Base-by-base conservation (phyloP, 2,797 vertebrate genomes). In the Typhlichthys subterraneus region DNA sequence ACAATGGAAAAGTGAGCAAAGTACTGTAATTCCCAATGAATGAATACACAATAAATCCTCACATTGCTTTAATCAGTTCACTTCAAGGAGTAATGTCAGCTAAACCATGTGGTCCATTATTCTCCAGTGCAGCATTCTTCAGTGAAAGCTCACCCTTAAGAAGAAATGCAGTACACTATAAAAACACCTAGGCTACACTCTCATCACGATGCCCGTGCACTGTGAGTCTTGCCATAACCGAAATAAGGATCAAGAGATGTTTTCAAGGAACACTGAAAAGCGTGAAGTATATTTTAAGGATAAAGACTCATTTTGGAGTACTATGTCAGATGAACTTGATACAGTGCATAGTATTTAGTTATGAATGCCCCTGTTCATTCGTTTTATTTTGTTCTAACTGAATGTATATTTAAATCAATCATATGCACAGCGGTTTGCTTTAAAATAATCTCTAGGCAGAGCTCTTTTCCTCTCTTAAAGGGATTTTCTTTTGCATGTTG, bases 51-150 rank as follows among this genome's bases (percentile, higher is more conserved):
- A 53, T 49, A 48, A 71, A 53, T 70, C 54, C 47, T 54, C 4
- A 2, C 64, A 72, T 65, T 74, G 48, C 56, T 60, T 55, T 42
- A 50, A 71, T 75, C 64, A 68, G 33, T 53, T 65, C 46, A 33
- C 38, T 13, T 50, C 64, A 57, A 2, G 12, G 45, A 64, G n/a
- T 19, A 61, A 19, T 14, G 10, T 38, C 49, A 65, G 51, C 55
- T 17, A 52, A 42, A 57, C 15, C 70, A 47, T 58, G 65, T 76
- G 70, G 14, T 60, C 73, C 47, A 70, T 82, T 55, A 70, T 82
- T 55, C 69, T 75, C 82, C 79, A 86, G 23, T 19, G 48, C 14
- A 58, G 66, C 80, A 89, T 93, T 89, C 81, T 69, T 89, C 64
- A 80, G 72, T 89, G 88, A 82, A 85, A 85, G 82, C 76, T 71